Percentiles rank a stretch among this genome's conserved stretches.
phyloP scores from a whole-genome alignment of 2,113 vertebrate genomes.

The Gobio gobio region DNA sequence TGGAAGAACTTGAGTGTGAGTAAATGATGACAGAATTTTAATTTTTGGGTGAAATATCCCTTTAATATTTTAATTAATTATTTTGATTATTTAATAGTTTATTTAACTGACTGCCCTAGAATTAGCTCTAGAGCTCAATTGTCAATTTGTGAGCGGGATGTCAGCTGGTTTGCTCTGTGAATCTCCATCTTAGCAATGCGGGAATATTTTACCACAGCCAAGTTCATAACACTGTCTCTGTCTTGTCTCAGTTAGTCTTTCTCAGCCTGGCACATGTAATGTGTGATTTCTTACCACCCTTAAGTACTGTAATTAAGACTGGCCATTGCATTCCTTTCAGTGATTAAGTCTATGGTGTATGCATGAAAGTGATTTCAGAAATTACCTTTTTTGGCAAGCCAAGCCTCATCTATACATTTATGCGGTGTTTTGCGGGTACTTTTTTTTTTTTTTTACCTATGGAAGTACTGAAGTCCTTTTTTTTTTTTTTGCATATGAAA shows the following conservation, averaged over 20 bases:
- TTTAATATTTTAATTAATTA: neutral
- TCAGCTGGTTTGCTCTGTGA: slow-evolving; percentile 13
- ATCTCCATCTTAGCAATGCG: slow-evolving; percentile 9
- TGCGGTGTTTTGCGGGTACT: too few species aligned
- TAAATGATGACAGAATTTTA: too few species aligned
- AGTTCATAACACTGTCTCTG: slow-evolving; percentile 1
- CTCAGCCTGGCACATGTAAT: slow-evolving; percentile 8
- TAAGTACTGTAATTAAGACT: slow-evolving; percentile 1
- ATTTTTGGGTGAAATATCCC: too few species aligned
- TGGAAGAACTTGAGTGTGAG: too few species aligned
- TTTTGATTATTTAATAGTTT: too few species aligned
- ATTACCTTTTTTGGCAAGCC: too few species aligned
- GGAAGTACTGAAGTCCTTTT: too few species aligned
- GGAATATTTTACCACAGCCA: slow-evolving; percentile 10
- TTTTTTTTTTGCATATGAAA: too few species aligned
- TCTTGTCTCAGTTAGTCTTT: neutral
- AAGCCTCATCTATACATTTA: too few species aligned
- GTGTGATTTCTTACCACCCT: neutral
- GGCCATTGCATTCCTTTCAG: neutral
- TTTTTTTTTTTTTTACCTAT: too few species aligned
- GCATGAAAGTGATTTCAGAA: neutral
- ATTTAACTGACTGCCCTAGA: too few species aligned
- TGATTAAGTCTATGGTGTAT: neutral
- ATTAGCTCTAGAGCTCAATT: too few species aligned
- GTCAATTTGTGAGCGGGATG: neutral